These are phyloP conservation scores for Antrozous pallidus DNA, from an alignment of 2,797 vertebrate genomes.

Conservation along the genomic window DNA sequence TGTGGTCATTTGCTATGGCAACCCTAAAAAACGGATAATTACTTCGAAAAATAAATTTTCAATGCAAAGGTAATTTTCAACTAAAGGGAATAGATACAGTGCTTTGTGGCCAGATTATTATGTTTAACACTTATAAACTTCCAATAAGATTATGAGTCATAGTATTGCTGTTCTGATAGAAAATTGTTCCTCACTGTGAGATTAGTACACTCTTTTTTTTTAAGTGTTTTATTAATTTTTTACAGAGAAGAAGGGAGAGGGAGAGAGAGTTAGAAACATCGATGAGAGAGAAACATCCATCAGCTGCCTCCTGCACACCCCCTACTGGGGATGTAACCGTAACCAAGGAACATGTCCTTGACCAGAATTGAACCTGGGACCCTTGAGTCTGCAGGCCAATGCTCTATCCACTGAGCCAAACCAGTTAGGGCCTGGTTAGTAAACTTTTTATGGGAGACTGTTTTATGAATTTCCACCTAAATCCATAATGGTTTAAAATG, in stretches of 20 bases:
- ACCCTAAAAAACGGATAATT: not conserved
- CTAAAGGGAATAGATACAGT: not conserved
- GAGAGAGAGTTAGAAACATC: too few species aligned
- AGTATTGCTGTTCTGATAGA: not conserved
- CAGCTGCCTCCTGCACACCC: too few species aligned
- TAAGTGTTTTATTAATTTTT: too few species aligned
- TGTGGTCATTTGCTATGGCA: not conserved
- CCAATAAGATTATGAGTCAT: not conserved
- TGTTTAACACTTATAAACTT: not conserved
- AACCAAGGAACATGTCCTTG: too few species aligned
- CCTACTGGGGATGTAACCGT: too few species aligned
- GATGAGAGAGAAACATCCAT: too few species aligned
- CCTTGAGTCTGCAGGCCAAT: too few species aligned
- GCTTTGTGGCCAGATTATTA: slow-evolving; percentile 11
- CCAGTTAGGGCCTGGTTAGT: too few species aligned
- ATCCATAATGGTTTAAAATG: slow-evolving; percentile 19
- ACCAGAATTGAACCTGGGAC: too few species aligned
- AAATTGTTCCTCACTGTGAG: not conserved
- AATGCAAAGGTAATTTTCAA: slow-evolving; percentile 40
- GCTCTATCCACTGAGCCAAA: too few species aligned
- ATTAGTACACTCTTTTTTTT: slow-evolving; percentile 20
- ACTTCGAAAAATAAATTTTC: slow-evolving; percentile 2
- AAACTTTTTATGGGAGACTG: not conserved
- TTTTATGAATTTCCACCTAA: not conserved
- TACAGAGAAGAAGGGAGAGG: too few species aligned